Evolutionary conservation across 2,888 invertebrate genomes (phyloP), one percentile per base, ranked within the genome.

Genomic region (Dasypolia templi): DNA sequence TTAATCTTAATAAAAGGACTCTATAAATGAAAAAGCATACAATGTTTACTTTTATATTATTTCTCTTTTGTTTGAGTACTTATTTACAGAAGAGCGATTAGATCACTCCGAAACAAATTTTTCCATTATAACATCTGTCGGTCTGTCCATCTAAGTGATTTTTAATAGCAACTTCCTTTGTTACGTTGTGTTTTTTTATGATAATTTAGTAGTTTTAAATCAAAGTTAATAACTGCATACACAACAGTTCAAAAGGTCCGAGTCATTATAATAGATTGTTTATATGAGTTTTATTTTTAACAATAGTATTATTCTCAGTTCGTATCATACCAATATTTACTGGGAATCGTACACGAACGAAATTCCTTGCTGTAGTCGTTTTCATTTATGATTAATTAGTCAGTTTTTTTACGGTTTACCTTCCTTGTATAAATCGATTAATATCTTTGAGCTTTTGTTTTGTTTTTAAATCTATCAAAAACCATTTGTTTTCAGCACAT

Each of bases 151-250:
- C 82, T 91, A 92, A 94, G 91, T 93, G 93, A 89, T 89, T 91
- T 93, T 92, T 93, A 93, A 93, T 93, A 91, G 89, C 85, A 46
- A 84, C 90, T 91, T 89, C 91, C 91, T 91, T 91, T 89, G 90
- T 92, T 91, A 87, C 82, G 72, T 87, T 79, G 75, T 83, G 82
- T 88, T 89, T 90, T n/a, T 80, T 89, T 89, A 84, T 86, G 69
- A 85, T 88, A 84, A 88, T 89, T 87, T 76, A 83, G 79, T 85
- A 81, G 82, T 86, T 89, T 86, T 85, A 84, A 89, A 88, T 89
- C 78, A 86, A 83, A 84, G 80, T 82, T 87, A 85, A 83, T 83
- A 86, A 84, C 77, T 77, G 59, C 75, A 75, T 56, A 79, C 84
- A 84, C 73, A 77, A 75, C 64, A 85, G 84, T 87, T 86, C 83